phyloP scores from a whole-genome alignment of 92 coral and sea anemone genomes.

The Porites evermanni region DNA sequence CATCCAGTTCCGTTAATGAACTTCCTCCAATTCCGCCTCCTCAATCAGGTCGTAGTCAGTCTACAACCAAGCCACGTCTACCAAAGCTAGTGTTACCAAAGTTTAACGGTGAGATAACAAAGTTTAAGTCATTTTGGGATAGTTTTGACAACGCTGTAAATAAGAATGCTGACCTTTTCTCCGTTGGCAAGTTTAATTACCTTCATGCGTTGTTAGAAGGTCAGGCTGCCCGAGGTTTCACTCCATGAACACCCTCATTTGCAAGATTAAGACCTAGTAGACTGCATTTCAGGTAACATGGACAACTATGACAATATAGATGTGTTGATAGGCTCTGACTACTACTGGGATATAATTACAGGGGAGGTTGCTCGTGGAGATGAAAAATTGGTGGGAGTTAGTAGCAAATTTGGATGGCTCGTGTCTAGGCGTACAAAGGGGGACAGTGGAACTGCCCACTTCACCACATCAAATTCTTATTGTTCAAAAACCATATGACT shows the following conservation, averaged over 20 bases:
- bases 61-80: neutral
- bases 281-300: neutral
- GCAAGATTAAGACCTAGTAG: neutral
- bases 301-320: neutral
- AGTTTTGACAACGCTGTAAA: constrained; percentile 41
- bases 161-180: constrained; percentile 9
- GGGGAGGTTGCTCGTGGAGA: too few species aligned
- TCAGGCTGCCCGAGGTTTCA: constrained; percentile 1
- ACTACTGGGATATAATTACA: too few species aligned
- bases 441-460: neutral
- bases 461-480: constrained; percentile 1
- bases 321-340: neutral
- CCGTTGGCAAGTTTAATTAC: constrained; percentile 42
- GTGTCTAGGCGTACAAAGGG: neutral
- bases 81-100: constrained; percentile 30
- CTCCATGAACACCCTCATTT: neutral
- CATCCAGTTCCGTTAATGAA: neutral
- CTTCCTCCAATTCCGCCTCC: neutral
- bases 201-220: constrained; percentile 33
- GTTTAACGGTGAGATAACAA: constrained; percentile 42
- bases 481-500: neutral
- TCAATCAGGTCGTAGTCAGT: neutral
- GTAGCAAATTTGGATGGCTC: neutral
- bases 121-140: constrained; percentile 42
- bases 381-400: too few species aligned